Evolutionary conservation across 2,797 vertebrate genomes (phyloP), one percentile per base, ranked within the genome.

Genomic region (Hydrocynus forskahlii): DNA sequence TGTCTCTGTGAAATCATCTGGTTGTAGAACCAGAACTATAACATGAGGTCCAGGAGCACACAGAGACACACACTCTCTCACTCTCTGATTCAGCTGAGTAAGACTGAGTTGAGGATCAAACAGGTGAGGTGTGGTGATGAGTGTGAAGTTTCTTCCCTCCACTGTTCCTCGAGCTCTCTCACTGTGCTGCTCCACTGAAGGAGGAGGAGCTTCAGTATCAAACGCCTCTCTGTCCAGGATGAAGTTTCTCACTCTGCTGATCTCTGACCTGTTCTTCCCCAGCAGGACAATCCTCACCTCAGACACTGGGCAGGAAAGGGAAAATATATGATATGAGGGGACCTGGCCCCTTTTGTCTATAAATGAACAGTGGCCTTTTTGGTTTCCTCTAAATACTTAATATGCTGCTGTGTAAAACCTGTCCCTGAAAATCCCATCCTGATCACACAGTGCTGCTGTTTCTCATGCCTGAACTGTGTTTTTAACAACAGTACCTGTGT

Each of bases 21-120:
- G 29, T 12, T 76, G 25, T 19, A 55, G n/a, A 19, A 70, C 67
- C 43, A 70, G n/a, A 7, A 70, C 1, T 8, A 70, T 12, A 5
- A 63, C 23, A 70, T 78, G 66, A 48, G 76, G 64, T 78, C 76
- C 76, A 45, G 76, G 66, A 21, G 21, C 38, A 78, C 50, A 69
- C 14, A 78, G 54, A 59, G 52, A 59, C 66, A 50, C 29, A 35
- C 66, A 60, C 17, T 79, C 54, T 71, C 50, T 71, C 29, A 12
- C 21, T 14, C n/a, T 78, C 13, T 21, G 67, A 85, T 48, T 29
- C 29, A 29, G 29, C 38, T 48, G 66, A 45, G 1, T 21, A 50
- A 57, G 29, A 17, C 7, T 17, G 50, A 77, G 29, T 0, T 23
- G 1, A 4, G 35, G 13, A 3, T 50, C n/a, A 50, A 23, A 25